Evolutionary conservation across 2,113 vertebrate genomes (phyloP).

Genomic region (Alces alces): DNA sequence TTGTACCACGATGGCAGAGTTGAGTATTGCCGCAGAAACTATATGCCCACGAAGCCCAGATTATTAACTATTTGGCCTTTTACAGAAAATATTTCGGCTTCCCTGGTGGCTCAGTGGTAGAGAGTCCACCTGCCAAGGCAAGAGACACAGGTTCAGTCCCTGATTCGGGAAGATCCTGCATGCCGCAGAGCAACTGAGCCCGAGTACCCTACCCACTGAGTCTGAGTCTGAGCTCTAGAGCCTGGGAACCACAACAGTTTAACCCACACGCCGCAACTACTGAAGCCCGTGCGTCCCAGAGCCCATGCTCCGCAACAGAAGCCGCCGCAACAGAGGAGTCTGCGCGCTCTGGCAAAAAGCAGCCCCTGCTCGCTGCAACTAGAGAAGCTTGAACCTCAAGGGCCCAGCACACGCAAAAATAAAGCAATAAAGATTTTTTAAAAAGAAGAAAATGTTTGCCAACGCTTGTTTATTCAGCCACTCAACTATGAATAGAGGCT

Average conservation of each 20-base stretch:
- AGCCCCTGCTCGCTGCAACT: background rate
- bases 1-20: background rate
- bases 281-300: background rate
- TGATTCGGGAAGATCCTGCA: background rate
- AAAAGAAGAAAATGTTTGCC: background rate
- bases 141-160: background rate
- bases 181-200: background rate
- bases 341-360: background rate
- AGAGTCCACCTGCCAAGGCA: background rate
- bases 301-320: background rate
- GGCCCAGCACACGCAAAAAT: background rate
- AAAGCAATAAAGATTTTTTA: background rate
- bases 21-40: background rate
- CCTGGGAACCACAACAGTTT: background rate
- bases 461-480: background rate
- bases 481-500: background rate
- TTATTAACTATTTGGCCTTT: background rate
- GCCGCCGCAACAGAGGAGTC: accelerated
- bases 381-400: background rate
- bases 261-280: accelerated
- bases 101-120: background rate
- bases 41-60: background rate
- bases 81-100: background rate
- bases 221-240: background rate
- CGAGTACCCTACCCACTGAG: background rate